Evolutionary conservation across 2,797 vertebrate genomes (phyloP).

Genomic region (Coccyzus lansbergi): DNA sequence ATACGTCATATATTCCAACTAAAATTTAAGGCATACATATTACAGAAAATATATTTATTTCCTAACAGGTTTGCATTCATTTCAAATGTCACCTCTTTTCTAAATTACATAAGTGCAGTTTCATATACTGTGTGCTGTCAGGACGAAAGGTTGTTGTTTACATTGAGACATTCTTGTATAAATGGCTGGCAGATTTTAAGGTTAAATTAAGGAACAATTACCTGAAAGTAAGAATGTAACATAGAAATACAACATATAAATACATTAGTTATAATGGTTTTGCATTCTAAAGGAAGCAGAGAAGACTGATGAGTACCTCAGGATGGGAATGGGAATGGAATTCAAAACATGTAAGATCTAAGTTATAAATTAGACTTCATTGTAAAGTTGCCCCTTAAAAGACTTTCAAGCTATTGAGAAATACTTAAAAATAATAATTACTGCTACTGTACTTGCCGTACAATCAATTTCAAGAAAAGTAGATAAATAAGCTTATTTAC

Average conservation of each 20-base stretch:
- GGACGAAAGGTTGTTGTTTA: background rate
- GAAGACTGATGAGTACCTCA: background rate
- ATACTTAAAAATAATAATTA: background rate
- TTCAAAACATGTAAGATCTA: background rate
- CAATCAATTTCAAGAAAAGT: background rate
- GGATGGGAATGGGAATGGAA: background rate
- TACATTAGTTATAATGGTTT: background rate
- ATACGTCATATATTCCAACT: background rate
- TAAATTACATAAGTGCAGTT: background rate
- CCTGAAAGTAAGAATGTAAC: background rate
- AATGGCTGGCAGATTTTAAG: background rate
- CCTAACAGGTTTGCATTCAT: background rate
- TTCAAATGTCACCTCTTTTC: background rate
- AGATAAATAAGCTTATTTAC: background rate
- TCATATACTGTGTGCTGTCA: background rate
- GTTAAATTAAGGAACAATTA: background rate
- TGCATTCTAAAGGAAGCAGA: rapidly evolving
- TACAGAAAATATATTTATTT: background rate
- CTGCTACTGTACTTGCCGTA: background rate
- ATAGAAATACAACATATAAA: background rate
- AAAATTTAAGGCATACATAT: background rate
- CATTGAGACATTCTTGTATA: background rate
- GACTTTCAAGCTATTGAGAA: background rate
- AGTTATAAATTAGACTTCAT: background rate
- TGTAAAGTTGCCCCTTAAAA: background rate